Conservation (phyloP, 2,797 vertebrate species). For the Limosa lapponica region DNA sequence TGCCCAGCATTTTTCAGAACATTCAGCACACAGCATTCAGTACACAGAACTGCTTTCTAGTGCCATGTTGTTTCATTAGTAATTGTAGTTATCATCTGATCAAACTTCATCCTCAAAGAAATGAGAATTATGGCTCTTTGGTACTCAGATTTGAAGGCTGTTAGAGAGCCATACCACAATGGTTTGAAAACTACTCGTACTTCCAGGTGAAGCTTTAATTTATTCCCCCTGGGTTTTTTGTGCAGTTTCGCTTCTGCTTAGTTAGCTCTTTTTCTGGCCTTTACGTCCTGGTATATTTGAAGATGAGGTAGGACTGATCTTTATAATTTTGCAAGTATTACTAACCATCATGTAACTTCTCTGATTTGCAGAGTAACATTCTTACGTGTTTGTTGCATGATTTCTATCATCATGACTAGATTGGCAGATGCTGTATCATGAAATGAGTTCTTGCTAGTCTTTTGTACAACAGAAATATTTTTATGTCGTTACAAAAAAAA, state of each 20-base stretch:
- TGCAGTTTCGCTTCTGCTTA: neutral
- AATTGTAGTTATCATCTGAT: neutral
- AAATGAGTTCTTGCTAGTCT: neutral
- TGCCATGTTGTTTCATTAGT: neutral
- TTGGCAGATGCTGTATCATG: neutral
- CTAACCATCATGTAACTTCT: neutral
- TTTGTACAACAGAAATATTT: neutral
- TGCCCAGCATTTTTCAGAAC: neutral
- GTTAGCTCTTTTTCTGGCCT: neutral
- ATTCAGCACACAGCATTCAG: neutral
- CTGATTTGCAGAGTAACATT: neutral
- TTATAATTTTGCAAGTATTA: neutral
- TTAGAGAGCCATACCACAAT: neutral
- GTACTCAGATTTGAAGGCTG: neutral
- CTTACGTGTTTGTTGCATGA: neutral
- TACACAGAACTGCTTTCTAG: neutral
- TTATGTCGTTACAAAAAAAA: neutral
- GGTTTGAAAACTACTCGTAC: neutral
- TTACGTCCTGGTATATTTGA: neutral
- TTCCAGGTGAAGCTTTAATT: neutral
- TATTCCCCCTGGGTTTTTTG: neutral
- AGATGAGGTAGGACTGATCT: neutral
- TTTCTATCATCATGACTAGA: neutral
- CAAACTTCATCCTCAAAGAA: neutral
- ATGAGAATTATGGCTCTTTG: neutral